Base-by-base conservation (phyloP, 2,797 vertebrate species). In the Peromyscus aztecus region DNA sequence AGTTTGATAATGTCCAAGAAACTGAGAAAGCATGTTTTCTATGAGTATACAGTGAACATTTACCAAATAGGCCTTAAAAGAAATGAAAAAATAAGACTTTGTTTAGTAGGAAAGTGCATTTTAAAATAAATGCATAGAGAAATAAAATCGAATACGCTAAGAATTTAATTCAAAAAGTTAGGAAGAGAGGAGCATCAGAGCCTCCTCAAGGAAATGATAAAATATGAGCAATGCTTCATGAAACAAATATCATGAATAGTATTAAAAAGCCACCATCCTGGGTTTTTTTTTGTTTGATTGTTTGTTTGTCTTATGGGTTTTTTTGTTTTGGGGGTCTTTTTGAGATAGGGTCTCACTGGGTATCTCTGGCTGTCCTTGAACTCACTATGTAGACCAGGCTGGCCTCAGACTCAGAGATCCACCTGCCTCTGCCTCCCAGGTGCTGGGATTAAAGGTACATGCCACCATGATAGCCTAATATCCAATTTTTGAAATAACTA, bases 1-100 rank as follows among this genome's bases (percentile, higher is more conserved):
- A n/a, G 59, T 37, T 90, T 93, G 49, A 59, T 86, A 52, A 40
- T 67, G 19, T 63, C 14, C 75, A 82, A 81, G 82, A 93, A 52
- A 90, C 52, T 67, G 57, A 88, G 31, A 90, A 78, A 93, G 37
- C 37, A 61, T 29, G 67, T 86, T 90, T 91, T 75, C 80, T 75
- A 7, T 94, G 89, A 83, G 52, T 59, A 95, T 55, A 69, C 71
- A 88, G 37, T 78, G 46, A 88, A 88, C 14, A 81, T 76, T 92
- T 75, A 92, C 37, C 83, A 87, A 83, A 77, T 89, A 69, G 46
- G 21, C 29, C 75, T 95, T n/a, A 63, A 76, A 69, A 61, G 27
- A 95, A 84, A 57, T 84, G 57, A 90, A 90, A 83, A 63, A 84
- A 69, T 80, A 83, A 82, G 90, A 37, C 4, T 43, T 19, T 19